Base-by-base conservation (phyloP, 2,113 vertebrate genomes). In the Elephas maximus region DNA sequence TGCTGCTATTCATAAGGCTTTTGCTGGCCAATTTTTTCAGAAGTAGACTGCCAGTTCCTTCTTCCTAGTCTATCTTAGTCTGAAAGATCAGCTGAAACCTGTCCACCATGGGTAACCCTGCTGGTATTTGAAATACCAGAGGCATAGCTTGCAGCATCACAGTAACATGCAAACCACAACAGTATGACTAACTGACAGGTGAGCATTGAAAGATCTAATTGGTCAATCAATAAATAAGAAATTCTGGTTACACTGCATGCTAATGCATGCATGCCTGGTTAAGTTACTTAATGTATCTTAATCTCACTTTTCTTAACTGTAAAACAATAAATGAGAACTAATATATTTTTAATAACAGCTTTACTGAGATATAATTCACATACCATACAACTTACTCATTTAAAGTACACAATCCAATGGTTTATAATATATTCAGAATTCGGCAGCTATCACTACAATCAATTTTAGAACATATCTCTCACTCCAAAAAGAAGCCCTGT, bases 261-360 rank as follows among this genome's bases (percentile, higher is more conserved):
- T 48, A 84, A 78, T 86, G 37, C 91, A 74, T 37, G 93, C 76
- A 48, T 28, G 2, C 80, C 81, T 44, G 41, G 17, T 37, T 69
- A 85, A 80, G 41, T 80, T 96, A 37, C 45, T 92, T 86, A 65
- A 74, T 28, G 18, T 83, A 33, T 82, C 83, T 94, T 67, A 96
- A 92, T 30, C 78, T 91, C 23, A 69, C 24, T 88, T 93, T 97
- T 95, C 78, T 91, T 93, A 21, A 71, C 90, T 77, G 4, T 53
- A 44, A 65, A 65, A 41, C 28, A 51, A 63, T 92, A 88, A 88
- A 65, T 77, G 80, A 44, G 44, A 78, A 62, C 26, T 79, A 88
- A 94, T 94, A 77, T 71, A 65, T 67, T 95, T 53, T 87, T 92
- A 89, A 85, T 62, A 76, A 51, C 33, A 87, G 63, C 17, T 76